Percentiles rank a stretch among this genome's conserved stretches.
These are phyloP conservation scores for Stenodema calcarata DNA, from an alignment of 2,888 invertebrate species.

Conservation along the genomic window DNA sequence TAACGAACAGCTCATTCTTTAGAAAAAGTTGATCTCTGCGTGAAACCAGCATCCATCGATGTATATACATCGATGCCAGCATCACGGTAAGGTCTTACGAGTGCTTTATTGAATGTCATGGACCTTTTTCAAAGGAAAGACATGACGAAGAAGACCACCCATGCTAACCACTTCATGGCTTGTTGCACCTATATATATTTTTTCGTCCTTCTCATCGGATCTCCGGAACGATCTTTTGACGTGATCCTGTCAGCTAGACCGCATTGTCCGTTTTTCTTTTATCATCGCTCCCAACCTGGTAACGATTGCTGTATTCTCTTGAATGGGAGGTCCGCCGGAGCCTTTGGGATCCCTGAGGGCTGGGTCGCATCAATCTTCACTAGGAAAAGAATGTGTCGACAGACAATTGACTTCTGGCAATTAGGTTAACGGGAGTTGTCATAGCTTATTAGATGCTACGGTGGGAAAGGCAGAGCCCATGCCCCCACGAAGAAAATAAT, in stretches of 20 bases:
- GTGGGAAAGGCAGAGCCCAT: neutral
- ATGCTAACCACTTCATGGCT: constrained; percentile 46
- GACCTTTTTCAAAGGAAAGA: neutral
- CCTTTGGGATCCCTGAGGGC: neutral
- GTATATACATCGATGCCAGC: too few relatives aligned
- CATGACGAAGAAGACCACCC: constrained; percentile 45
- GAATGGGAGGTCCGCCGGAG: neutral
- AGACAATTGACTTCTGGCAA: constrained; percentile 27
- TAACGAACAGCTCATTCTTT: neutral
- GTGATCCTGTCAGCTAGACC: constrained; percentile 24
- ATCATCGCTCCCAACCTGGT: neutral
- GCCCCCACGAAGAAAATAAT: neutral
- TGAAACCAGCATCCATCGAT: neutral
- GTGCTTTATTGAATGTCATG: constrained; percentile 44
- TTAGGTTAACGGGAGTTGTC: constrained; percentile 20
- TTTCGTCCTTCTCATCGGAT: neutral
- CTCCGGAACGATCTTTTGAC: constrained; percentile 7
- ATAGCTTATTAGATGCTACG: neutral
- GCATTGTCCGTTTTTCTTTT: constrained; percentile 22
- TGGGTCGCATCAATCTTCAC: constrained; percentile 22
- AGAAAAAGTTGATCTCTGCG: neutral
- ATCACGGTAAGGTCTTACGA: neutral
- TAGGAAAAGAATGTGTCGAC: constrained; percentile 28
- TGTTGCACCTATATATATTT: constrained; percentile 44
- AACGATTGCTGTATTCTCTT: neutral